These are phyloP conservation scores for Netelia melanura DNA, from an alignment of 2,888 invertebrate genomes.

Conservation along the genomic window DNA sequence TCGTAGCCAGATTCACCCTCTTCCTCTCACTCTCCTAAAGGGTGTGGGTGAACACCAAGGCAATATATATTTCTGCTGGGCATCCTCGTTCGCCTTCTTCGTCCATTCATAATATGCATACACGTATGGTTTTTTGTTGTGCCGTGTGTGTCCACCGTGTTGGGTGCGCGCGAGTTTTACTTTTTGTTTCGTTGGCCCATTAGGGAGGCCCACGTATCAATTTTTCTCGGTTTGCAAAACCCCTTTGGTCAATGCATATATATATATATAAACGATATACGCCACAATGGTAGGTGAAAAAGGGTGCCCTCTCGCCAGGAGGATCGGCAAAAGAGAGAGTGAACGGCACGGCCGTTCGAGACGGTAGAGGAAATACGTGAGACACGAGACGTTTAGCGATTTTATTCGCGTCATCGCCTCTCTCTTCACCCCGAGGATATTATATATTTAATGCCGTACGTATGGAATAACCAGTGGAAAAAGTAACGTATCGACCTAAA, in stretches of 20 bases:
- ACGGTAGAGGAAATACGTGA: constrained; percentile 23
- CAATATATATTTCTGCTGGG: constrained; percentile 80
- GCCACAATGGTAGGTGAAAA: constrained; percentile 26
- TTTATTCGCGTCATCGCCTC: constrained; percentile 61
- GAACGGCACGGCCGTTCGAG: constrained; percentile 7
- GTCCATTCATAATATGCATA: constrained; percentile 83
- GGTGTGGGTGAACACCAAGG: constrained; percentile 80
- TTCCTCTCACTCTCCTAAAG: constrained; percentile 52
- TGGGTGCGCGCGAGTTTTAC: constrained; percentile 70
- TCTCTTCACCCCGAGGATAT: constrained; percentile 22
- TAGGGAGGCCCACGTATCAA: constrained; percentile 82
- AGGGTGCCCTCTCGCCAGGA: constrained; percentile 27
- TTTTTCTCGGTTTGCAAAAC: constrained; percentile 77
- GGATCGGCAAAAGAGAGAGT: constrained; percentile 13
- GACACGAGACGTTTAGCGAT: constrained; percentile 53
- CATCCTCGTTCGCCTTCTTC: constrained; percentile 75
- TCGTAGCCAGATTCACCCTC: constrained; percentile 26
- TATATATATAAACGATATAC: neutral
- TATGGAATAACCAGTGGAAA: constrained; percentile 12
- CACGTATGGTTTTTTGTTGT: constrained; percentile 78
- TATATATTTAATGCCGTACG: constrained; percentile 27
- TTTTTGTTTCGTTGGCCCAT: constrained; percentile 79
- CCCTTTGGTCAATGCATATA: constrained; percentile 6
- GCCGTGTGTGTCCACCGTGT: constrained; percentile 76
- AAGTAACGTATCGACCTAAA: constrained; percentile 33